Percentiles rank a stretch among this genome's conserved stretches.
Evolutionary conservation across 64 coral and sea anemone species (phyloP).

Genomic region (Stichodactyla mertensii): DNA sequence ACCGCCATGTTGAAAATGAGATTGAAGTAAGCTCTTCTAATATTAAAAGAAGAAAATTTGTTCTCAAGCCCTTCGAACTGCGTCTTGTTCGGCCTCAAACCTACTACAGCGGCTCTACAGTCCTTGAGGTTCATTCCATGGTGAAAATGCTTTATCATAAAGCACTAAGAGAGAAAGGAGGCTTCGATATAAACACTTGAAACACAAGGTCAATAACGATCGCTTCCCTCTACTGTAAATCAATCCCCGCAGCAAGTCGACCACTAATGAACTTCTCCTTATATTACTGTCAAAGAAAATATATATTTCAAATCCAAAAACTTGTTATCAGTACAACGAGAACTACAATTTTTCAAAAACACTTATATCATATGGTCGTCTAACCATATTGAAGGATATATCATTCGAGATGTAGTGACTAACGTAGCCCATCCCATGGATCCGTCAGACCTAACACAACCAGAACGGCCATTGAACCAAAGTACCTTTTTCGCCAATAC

Average conservation of each 20-base stretch:
- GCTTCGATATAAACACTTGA: no score
- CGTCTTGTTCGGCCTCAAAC: no score
- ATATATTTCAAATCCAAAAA: not conserved
- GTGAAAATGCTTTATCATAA: no score
- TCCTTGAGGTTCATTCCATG: no score
- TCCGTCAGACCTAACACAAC: constrained; percentile 9
- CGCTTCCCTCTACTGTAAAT: not conserved
- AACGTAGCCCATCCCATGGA: not conserved
- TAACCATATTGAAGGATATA: not conserved
- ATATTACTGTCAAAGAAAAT: not conserved
- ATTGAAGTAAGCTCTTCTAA: no score
- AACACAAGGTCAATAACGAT: not conserved
- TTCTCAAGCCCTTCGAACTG: no score
- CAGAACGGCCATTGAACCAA: constrained; percentile 13
- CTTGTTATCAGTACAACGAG: not conserved
- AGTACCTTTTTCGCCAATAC: not conserved
- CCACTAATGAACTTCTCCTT: not conserved
- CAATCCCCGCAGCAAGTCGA: not conserved
- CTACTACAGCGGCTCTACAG: no score
- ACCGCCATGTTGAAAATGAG: no score
- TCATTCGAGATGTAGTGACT: not conserved
- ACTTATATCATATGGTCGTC: no score
- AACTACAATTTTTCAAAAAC: not conserved
- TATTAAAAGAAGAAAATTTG: no score
- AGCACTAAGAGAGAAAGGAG: no score